A percentile compares a stretch with the other conserved stretches of the same genome.
These are phyloP conservation scores for Nyctibius grandis DNA, from an alignment of 2,797 vertebrate genomes.

Conservation along the genomic window DNA sequence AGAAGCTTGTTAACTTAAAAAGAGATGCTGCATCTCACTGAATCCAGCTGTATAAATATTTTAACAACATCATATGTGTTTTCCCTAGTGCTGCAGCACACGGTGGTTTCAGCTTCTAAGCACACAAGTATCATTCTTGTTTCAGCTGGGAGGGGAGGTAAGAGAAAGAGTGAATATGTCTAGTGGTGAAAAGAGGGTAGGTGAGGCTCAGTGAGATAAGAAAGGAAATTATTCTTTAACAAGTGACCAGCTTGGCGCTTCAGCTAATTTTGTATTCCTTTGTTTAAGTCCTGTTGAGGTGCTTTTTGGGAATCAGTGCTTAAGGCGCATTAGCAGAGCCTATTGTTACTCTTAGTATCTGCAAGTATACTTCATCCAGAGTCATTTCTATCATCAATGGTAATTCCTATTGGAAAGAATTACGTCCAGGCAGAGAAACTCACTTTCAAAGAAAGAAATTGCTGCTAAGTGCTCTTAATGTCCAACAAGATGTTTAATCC, in stretches of 20 bases:
- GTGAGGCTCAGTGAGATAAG: background rate
- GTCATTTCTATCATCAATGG: slow-evolving; percentile 27
- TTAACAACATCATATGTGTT: slow-evolving; percentile 35
- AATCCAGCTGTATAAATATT: slow-evolving; percentile 62
- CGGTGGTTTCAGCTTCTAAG: background rate
- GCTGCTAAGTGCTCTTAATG: background rate
- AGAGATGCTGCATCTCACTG: slow-evolving; percentile 14
- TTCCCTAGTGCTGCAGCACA: slow-evolving; percentile 17
- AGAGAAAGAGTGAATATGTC: background rate
- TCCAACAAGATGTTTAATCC: background rate
- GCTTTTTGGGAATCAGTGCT: slow-evolving; percentile 27
- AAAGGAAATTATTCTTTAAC: slow-evolving; percentile 35
- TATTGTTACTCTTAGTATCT: slow-evolving; percentile 34
- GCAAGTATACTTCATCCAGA: slow-evolving; percentile 8
- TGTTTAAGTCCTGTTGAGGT: slow-evolving; percentile 31
- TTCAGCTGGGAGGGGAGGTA: background rate
- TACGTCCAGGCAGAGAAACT: background rate
- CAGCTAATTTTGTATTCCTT: slow-evolving; percentile 48
- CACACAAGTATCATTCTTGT: background rate
- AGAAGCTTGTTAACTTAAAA: slow-evolving; percentile 54
- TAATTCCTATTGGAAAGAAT: slow-evolving; percentile 48
- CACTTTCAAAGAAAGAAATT: slow-evolving; percentile 28
- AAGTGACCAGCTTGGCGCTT: slow-evolving; percentile 34
- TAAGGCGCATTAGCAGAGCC: background rate
- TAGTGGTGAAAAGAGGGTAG: background rate